Conservation (phyloP, 2,888 invertebrate genomes). For the Lasioglossum oenotherae region DNA sequence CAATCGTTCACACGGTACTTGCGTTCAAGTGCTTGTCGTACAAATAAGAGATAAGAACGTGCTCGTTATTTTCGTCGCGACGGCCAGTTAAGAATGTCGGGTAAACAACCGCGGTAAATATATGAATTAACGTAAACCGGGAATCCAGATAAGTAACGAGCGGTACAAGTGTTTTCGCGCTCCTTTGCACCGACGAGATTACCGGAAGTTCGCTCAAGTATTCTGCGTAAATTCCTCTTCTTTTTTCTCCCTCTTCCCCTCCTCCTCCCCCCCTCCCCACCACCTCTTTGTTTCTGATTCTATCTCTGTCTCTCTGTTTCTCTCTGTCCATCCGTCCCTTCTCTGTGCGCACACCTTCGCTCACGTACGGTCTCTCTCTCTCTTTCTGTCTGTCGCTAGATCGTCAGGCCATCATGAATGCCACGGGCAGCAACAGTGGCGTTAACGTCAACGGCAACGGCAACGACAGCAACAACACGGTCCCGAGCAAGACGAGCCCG, state of each 20-base stretch:
- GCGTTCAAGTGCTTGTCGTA: neutral
- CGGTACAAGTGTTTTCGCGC: conserved; percentile 22
- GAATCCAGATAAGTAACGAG: neutral
- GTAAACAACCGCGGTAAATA: neutral
- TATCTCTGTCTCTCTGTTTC: neutral
- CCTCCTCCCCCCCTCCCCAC: neutral
- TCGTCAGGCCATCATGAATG: conserved; percentile 69
- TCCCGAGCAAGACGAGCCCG: conserved; percentile 29
- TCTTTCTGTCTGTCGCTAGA: conserved; percentile 45
- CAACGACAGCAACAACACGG: conserved; percentile 48
- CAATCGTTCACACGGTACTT: neutral
- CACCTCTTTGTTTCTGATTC: neutral
- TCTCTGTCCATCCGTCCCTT: neutral
- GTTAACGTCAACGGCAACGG: conserved; percentile 39
- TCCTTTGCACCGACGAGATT: conserved; percentile 46
- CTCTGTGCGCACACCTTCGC: neutral
- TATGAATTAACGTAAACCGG: no score
- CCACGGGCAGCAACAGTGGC: conserved; percentile 58
- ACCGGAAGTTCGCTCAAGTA: conserved; percentile 56
- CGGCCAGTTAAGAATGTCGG: neutral
- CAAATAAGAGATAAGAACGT: neutral
- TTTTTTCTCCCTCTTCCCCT: neutral
- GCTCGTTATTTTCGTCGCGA: neutral
- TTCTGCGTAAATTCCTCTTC: conserved; percentile 39
- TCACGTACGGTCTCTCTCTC: conserved; percentile 23